phyloP scores from a whole-genome alignment of 2,113 vertebrate genomes.

The Phoenicopterus ruber region DNA sequence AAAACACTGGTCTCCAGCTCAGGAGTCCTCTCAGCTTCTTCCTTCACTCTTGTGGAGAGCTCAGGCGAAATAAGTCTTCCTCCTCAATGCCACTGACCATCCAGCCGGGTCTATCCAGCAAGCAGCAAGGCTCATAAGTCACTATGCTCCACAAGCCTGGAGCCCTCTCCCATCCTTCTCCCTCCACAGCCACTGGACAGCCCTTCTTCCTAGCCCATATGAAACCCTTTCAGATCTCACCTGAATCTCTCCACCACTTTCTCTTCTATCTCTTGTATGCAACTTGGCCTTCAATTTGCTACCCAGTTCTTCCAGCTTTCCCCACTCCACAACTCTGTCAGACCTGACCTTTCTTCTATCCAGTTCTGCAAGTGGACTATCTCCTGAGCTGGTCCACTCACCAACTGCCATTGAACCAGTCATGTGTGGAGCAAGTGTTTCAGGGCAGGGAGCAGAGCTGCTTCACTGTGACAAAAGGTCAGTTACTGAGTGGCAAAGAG shows the following conservation, averaged over 20 bases:
- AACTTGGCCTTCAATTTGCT: not conserved
- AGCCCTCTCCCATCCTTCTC: not conserved
- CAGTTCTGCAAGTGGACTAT: not conserved
- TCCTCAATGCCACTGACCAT: not conserved
- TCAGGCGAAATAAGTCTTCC: not conserved
- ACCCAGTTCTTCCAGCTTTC: not conserved
- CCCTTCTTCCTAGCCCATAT: not conserved
- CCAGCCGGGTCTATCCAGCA: not conserved
- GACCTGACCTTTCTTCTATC: not conserved
- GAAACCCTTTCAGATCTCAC: not conserved
- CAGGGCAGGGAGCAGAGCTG: not conserved
- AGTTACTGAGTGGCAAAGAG: not conserved
- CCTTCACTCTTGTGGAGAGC: not conserved
- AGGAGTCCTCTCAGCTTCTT: not conserved
- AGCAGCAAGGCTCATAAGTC: not conserved
- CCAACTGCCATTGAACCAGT: not conserved
- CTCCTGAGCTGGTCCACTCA: not conserved
- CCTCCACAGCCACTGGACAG: not conserved
- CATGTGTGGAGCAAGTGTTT: accelerated
- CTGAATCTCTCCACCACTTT: not conserved
- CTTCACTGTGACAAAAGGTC: not conserved
- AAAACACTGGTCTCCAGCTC: not conserved
- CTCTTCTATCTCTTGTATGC: not conserved
- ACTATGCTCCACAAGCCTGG: not conserved
- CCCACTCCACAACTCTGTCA: not conserved